Percentiles rank a stretch among this genome's conserved stretches.
phyloP scores from a whole-genome alignment of 2,888 invertebrate species.

The Parapristionchus giblindavisi region DNA sequence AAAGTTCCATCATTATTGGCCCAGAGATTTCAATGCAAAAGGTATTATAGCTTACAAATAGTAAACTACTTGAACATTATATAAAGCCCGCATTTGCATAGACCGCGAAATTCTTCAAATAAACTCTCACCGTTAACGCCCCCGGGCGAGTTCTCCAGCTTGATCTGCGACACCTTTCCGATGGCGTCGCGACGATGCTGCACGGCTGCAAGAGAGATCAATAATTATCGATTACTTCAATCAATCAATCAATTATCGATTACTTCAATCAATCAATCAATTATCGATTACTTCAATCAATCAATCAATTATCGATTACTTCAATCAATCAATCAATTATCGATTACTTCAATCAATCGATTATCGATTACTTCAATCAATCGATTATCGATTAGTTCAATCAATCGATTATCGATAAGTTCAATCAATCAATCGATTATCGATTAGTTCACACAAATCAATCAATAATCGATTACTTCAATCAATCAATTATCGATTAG shows the following conservation, averaged over 20 bases:
- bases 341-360: background rate
- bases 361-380: background rate
- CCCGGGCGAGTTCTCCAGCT: conserved; percentile 17
- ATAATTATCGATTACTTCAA: background rate
- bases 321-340: too few species aligned
- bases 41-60: too few species aligned
- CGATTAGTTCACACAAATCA: too few species aligned
- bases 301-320: background rate
- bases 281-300: background rate
- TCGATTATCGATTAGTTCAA: background rate
- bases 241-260: background rate
- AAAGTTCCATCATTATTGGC: too few species aligned
- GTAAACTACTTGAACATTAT: too few species aligned
- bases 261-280: too few species aligned
- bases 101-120: too few species aligned
- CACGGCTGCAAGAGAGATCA: conserved; percentile 50
- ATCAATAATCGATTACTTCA: background rate
- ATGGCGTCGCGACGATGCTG: conserved; percentile 66
- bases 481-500: background rate
- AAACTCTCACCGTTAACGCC: background rate
- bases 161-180: conserved; percentile 50
- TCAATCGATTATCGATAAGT: background rate
- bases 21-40: too few species aligned
- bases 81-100: too few species aligned
- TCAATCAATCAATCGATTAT: background rate